Evolutionary conservation across 1,140 invertebrate species (phyloP), one percentile per base, ranked within the genome.

Genomic region (Sycobia sp.): DNA sequence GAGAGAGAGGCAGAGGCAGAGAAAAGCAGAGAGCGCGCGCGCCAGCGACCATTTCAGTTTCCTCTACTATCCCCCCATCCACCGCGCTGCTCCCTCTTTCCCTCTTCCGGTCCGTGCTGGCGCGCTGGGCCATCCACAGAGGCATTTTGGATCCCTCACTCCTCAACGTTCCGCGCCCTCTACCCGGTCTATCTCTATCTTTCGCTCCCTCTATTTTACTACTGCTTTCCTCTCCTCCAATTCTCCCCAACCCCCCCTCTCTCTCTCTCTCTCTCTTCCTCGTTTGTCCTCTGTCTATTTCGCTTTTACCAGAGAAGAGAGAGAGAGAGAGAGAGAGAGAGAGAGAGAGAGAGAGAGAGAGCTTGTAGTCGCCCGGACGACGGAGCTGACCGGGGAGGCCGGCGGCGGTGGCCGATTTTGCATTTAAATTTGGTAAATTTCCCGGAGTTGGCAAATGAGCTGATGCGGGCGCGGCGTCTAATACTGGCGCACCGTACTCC

Each of bases 341-440:
- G 43, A 44, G 27, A 58, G 27, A 39, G 32, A 41, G 38, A 41
- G 22, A 56, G 54, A 44, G 5, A 57, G 18, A 47, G 29, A 50
- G 60, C 47, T 56, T 51, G 50, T 57, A 50, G 38, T 54, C 53
- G 51, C 65, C 47, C 65, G 59, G 55, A 22, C 67, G 66, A 59
- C 65, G 62, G 59, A 66, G 49, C 41, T 22, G 41, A 67, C 58
- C 66, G n/a, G n/a, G n/a, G n/a, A n/a, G n/a, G 29, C 36, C 62
- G 56, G 62, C 60, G 44, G 64, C 47, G 43, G 59, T 68, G 67
- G 71, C 75, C 76, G 77, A 79, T 79, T 79, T 79, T 79, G 76
- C 77, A 79, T 79, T 79, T 77, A 79, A 79, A 79, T 79, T 79
- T 79, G 72, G 74, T 75, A 77, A 79, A 79, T 77, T 79, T 77